Evolutionary conservation across 2,113 vertebrate genomes (phyloP).

Genomic region (Actinemys pallida): DNA sequence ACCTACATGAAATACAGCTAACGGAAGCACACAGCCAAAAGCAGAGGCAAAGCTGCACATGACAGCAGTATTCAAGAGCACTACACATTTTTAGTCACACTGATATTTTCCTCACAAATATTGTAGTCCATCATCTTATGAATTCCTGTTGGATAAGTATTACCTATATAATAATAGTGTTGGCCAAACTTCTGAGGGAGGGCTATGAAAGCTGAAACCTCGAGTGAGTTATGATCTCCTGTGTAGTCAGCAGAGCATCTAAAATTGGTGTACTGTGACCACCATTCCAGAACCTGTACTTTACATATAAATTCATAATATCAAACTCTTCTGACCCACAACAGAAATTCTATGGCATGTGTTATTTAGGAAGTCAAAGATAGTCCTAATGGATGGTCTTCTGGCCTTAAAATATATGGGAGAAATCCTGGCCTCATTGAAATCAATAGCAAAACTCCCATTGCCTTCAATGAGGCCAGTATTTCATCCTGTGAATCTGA

Average conservation of each 20-base stretch:
- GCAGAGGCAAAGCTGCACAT: constrained; percentile 6
- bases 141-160: constrained; percentile 19
- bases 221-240: background rate
- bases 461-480: background rate
- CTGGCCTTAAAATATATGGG: background rate
- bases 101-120: constrained; percentile 1
- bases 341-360: background rate
- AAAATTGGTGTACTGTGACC: background rate
- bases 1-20: background rate
- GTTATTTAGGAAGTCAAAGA: background rate
- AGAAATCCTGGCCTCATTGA: background rate
- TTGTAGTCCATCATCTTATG: background rate
- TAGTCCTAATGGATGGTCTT: background rate
- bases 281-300: background rate
- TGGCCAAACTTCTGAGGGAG: background rate
- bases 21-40: constrained; percentile 12
- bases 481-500: constrained; percentile 22
- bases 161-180: background rate
- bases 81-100: constrained; percentile 33
- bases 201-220: background rate
- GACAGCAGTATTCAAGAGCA: constrained; percentile 19
- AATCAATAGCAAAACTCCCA: background rate
- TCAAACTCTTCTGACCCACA: background rate
- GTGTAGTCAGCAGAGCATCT: constrained; percentile 30
- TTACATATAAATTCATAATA: background rate